phyloP scores from a whole-genome alignment of 2,797 vertebrate species.

The Pelodytes ibericus region DNA sequence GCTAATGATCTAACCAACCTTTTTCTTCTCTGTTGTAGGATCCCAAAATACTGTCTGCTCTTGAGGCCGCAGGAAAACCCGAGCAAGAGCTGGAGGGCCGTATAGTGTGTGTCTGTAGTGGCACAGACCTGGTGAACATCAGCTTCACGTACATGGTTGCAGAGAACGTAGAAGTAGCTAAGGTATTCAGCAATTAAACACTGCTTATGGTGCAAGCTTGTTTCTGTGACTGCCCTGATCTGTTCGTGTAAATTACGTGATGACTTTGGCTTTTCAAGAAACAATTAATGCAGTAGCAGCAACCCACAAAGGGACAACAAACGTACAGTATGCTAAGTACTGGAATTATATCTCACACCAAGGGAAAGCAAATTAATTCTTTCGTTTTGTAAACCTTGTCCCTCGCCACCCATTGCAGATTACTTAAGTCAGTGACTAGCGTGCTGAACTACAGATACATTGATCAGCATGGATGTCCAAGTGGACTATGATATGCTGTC shows the following conservation, averaged over 20 bases:
- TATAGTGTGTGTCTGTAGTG: conserved; percentile 94
- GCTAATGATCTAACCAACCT: background rate
- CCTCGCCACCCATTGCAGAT: background rate
- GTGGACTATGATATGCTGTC: background rate
- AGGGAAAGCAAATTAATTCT: conserved; percentile 17
- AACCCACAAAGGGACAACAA: conserved; percentile 23
- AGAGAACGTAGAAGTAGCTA: conserved; percentile 86
- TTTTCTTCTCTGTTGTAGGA: conserved; percentile 77
- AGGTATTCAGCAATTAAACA: conserved; percentile 76
- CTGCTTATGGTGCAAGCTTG: background rate
- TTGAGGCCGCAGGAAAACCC: conserved; percentile 87
- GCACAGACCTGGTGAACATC: conserved; percentile 96
- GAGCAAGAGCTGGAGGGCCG: conserved; percentile 92
- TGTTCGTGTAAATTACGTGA: conserved; percentile 6
- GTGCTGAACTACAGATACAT: no score
- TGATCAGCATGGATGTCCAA: no score
- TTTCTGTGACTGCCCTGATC: conserved; percentile 24
- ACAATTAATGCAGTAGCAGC: background rate
- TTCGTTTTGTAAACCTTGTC: background rate
- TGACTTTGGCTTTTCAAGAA: background rate
- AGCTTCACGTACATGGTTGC: conserved; percentile 96
- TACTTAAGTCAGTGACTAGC: no score
- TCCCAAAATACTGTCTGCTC: conserved; percentile 90
- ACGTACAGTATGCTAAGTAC: background rate
- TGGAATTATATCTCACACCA: background rate